Percentiles rank a stretch among this genome's conserved stretches.
Conservation (phyloP, 2,888 invertebrate genomes). For the Gastrophysa polygoni region DNA sequence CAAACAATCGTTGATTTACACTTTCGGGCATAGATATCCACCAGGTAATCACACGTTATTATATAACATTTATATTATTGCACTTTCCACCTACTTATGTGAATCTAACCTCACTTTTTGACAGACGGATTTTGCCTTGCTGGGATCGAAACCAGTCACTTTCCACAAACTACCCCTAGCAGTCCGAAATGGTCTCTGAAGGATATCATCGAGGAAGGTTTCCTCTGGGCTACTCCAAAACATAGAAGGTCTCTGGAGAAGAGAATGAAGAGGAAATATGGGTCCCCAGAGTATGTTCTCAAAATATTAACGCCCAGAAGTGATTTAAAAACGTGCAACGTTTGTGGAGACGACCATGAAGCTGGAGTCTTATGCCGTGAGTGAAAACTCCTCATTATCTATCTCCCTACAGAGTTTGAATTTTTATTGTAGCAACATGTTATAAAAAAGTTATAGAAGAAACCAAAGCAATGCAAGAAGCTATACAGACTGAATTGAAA, state of each 20-base stretch:
- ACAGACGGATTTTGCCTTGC: constrained; percentile 50
- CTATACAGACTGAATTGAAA: constrained; percentile 73
- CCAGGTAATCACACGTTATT: constrained; percentile 39
- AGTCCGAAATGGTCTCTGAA: constrained; percentile 60
- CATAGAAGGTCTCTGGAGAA: constrained; percentile 77
- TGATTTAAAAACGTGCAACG: constrained; percentile 75
- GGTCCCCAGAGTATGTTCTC: constrained; percentile 68
- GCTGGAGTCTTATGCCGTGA: constrained; percentile 81
- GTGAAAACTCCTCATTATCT: constrained; percentile 44
- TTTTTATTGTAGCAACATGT: constrained; percentile 70
- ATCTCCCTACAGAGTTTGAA: neutral
- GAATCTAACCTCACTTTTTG: constrained; percentile 46
- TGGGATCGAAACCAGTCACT: constrained; percentile 38
- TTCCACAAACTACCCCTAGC: constrained; percentile 23
- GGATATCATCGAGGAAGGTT: constrained; percentile 73
- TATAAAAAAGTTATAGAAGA: constrained; percentile 82
- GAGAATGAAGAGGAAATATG: constrained; percentile 75
- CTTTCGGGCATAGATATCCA: constrained; percentile 38
- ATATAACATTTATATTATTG: constrained; percentile 34
- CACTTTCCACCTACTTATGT: constrained; percentile 9
- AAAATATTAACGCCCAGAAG: constrained; percentile 75
- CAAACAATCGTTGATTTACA: constrained; percentile 20
- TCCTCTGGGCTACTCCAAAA: constrained; percentile 84
- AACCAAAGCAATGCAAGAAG: constrained; percentile 78
- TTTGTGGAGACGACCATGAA: constrained; percentile 87